Percentiles rank a stretch among this genome's conserved stretches.
phyloP scores from a whole-genome alignment of 2,888 invertebrate species.

The Acanthoscelides obtectus region DNA sequence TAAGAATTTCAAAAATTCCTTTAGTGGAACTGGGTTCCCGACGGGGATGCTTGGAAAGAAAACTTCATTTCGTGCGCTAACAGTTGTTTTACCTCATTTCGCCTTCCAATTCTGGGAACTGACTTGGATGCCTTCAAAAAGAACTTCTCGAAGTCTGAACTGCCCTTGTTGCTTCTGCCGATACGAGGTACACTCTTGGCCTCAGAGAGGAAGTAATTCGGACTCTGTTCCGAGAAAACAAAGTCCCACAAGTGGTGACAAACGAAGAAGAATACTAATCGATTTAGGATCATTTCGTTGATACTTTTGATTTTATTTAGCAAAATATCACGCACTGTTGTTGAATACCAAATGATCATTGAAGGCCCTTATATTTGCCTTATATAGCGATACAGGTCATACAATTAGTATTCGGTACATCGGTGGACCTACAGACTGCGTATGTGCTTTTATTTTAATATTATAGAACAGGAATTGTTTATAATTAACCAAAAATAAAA shows the following conservation, averaged over 20 bases:
- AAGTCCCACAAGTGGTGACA: background rate
- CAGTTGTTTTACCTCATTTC: constrained; percentile 36
- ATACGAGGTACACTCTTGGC: constrained; percentile 44
- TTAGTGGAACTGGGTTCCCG: too few relatives aligned
- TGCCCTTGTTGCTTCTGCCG: constrained; percentile 34
- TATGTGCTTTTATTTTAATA: background rate
- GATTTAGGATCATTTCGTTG: background rate
- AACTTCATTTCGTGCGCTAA: too few relatives aligned
- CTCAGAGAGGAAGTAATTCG: constrained; percentile 38
- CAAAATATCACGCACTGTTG: background rate
- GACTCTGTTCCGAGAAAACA: constrained; percentile 9
- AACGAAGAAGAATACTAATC: background rate
- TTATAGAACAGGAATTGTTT: background rate
- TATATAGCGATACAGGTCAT: background rate
- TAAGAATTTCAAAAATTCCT: background rate
- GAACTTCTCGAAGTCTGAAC: constrained; percentile 43
- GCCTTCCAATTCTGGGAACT: constrained; percentile 48
- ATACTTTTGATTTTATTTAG: background rate
- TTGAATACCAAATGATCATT: background rate
- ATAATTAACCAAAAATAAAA: background rate
- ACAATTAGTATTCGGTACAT: background rate
- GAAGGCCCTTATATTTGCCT: background rate
- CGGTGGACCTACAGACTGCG: background rate
- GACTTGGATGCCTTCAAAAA: constrained; percentile 50
- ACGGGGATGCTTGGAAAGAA: too few relatives aligned